Conservation (phyloP, 2,797 vertebrate genomes). For the Smutsia temminckii region DNA sequence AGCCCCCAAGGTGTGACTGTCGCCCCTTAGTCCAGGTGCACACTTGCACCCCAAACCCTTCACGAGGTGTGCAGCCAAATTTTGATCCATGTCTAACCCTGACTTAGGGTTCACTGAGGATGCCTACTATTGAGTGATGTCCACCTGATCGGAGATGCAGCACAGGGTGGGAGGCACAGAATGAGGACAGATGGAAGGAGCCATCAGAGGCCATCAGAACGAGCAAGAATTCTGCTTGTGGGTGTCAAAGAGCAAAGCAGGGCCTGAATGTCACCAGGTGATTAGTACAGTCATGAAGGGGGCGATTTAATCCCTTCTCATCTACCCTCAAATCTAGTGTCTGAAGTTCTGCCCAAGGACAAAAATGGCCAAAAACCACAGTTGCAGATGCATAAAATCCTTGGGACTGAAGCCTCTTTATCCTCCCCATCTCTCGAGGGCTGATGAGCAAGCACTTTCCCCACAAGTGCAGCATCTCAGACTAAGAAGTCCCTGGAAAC, state of each 20-base stretch:
- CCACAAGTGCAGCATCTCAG: background rate
- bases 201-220: background rate
- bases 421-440: background rate
- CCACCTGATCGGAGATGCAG: background rate
- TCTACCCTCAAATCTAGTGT: background rate
- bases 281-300: background rate
- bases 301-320: background rate
- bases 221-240: too few species aligned
- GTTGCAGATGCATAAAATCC: background rate
- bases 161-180: background rate
- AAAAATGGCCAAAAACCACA: background rate
- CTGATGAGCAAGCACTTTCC: background rate
- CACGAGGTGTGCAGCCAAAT: background rate
- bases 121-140: too few species aligned
- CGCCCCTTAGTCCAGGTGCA: background rate
- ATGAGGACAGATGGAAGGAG: background rate
- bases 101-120: background rate
- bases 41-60: background rate
- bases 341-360: background rate
- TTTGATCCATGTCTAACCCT: background rate
- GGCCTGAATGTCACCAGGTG: background rate
- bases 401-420: background rate
- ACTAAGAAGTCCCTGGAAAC: background rate
- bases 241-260: background rate
- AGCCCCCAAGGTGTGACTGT: accelerated